phyloP scores from a whole-genome alignment of 2,888 invertebrate genomes.

The Notodonta dromedarius region DNA sequence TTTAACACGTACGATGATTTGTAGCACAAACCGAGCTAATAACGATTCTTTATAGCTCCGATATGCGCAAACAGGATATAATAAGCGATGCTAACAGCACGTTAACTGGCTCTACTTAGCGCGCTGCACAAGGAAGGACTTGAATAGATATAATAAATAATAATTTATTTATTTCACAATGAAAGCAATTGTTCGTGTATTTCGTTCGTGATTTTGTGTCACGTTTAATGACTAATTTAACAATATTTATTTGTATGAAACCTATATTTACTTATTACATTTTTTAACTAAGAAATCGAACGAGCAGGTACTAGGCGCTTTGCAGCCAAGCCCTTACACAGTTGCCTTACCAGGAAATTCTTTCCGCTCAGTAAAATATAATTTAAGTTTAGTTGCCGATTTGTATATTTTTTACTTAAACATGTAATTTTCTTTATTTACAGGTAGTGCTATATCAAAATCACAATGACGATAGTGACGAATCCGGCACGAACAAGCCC shows the following conservation, averaged over 20 bases:
- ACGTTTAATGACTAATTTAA: no score
- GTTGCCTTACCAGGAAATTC: no score
- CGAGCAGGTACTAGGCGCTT: no score
- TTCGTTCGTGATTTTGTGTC: no score
- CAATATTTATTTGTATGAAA: no score
- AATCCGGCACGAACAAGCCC: slow-evolving; percentile 69
- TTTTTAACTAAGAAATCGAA: no score
- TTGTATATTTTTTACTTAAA: not conserved
- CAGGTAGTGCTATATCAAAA: slow-evolving; percentile 51
- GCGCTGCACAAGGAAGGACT: slow-evolving; percentile 47
- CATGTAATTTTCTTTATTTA: slow-evolving; percentile 38
- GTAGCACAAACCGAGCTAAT: slow-evolving; percentile 66
- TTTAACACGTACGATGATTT: slow-evolving; percentile 70
- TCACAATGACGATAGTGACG: slow-evolving; percentile 77
- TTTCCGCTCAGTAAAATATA: not conserved
- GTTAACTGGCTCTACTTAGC: slow-evolving; percentile 55
- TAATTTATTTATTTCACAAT: slow-evolving; percentile 7
- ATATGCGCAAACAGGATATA: slow-evolving; percentile 65
- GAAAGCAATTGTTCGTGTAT: slow-evolving; percentile 2
- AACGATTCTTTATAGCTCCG: slow-evolving; percentile 77
- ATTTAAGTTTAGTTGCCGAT: not conserved
- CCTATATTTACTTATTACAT: no score
- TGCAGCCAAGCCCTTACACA: no score
- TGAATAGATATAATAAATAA: slow-evolving; percentile 27
- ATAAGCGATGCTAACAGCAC: slow-evolving; percentile 63